These are phyloP conservation scores for Chloropsis hardwickii DNA, from an alignment of 2,113 vertebrate species.

Conservation along the genomic window DNA sequence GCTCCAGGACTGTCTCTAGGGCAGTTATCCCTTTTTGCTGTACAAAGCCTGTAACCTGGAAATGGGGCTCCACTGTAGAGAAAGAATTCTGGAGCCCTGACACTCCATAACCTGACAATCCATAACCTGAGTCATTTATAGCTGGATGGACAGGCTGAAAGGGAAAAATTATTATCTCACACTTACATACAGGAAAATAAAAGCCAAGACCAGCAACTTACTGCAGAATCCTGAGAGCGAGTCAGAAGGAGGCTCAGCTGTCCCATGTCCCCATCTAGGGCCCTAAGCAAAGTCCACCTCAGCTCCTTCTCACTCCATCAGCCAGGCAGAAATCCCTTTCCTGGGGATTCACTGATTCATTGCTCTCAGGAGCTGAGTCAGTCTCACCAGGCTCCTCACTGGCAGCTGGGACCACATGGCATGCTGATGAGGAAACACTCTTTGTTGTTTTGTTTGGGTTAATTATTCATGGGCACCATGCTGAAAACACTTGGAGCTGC, in stretches of 20 bases:
- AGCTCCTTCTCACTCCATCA: not conserved
- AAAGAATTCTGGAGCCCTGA: not conserved
- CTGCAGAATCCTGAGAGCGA: not conserved
- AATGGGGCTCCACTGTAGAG: fast-evolving
- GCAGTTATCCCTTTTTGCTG: not conserved
- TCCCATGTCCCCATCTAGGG: not conserved
- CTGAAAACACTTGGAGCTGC: conserved; percentile 7
- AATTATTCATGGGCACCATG: not conserved
- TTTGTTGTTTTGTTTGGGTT: conserved; percentile 1
- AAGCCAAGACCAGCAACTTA: not conserved
- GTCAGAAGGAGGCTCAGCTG: not conserved
- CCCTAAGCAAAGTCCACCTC: not conserved
- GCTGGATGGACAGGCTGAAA: not conserved
- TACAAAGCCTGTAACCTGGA: not conserved
- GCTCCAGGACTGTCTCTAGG: not conserved
- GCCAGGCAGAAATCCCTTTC: not conserved
- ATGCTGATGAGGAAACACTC: not conserved
- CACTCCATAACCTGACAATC: not conserved
- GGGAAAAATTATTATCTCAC: not conserved
- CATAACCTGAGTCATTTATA: not conserved
- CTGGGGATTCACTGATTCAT: not conserved
- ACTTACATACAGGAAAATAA: not conserved
- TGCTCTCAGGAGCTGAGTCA: not conserved
- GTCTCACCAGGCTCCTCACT: not conserved
- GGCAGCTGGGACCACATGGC: not conserved